Base-by-base conservation (phyloP, 2,113 vertebrate genomes). In the Psilopsiagon aymara region DNA sequence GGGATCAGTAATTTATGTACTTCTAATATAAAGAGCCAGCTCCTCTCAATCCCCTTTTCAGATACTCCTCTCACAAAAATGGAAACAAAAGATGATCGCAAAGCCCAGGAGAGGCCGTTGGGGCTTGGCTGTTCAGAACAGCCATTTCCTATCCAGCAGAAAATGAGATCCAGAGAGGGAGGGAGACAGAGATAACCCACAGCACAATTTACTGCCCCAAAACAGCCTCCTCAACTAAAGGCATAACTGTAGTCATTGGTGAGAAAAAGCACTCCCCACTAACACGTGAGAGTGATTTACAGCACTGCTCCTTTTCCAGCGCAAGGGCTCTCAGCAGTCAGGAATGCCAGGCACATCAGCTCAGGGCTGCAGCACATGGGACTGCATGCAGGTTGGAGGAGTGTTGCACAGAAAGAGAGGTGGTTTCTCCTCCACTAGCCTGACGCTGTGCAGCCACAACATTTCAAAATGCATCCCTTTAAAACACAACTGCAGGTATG, bases 201-300 rank as follows among this genome's bases (percentile, higher is more conserved):
- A 85, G 82, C 74, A 73, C 70, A 90, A 93, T 97, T 97, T 95
- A 97, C 89, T 95, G 87, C 91, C 88, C 90, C 95, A 11, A 96
- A 98, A 95, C 89, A 96, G 91, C 94, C 86, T 95, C 93, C 86
- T 94, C 68, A 35, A 89, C 95, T 96, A 79, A 87, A 96, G 95
- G 89, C 84, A 25, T 92, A 94, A 82, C 93, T 33, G 2, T 94
- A 95, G 96, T 96, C 71, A 85, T 7, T 37, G 68, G 88, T 92
- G 70, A 96, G 94, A 92, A 96, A 80, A 94, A 94, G 57, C 68
- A 55, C 79, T 97, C 88, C 80, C 49, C 3, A 11, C 53, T 93
- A 94, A 92, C 33, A 27, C 47, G 76, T 87, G 81, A 90, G 80
- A 53, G 78, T 91, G 95, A 97, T 97, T 97, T 96, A 96, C 80